phyloP scores from a whole-genome alignment of 2,113 vertebrate genomes.

The Catharus minimus region DNA sequence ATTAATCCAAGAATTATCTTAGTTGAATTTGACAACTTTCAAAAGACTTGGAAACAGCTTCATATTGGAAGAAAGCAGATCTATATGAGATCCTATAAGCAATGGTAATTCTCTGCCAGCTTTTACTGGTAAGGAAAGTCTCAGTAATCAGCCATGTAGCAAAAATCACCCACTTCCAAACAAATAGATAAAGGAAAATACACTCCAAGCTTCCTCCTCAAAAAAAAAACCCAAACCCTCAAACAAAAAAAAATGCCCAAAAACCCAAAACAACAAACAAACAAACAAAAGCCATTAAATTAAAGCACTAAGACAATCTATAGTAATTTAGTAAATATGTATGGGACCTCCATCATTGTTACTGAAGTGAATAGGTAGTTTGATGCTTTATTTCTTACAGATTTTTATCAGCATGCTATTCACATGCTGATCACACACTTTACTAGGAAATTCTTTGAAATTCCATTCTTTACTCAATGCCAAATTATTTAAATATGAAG shows the following conservation, averaged over 20 bases:
- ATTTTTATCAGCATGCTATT: background rate
- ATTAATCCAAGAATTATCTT: background rate
- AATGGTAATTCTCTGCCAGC: background rate
- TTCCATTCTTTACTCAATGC: background rate
- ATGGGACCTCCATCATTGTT: background rate
- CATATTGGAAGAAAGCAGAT: background rate
- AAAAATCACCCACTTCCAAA: background rate
- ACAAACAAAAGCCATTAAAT: background rate
- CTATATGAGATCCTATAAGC: background rate
- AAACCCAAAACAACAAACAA: too few relatives aligned
- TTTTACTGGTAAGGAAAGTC: background rate
- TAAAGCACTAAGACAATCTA: background rate
- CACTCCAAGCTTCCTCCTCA: background rate
- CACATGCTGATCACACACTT: background rate
- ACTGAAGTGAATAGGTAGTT: background rate
- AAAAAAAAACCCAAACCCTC: too few relatives aligned
- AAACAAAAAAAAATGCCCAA: too few relatives aligned
- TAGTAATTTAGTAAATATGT: background rate
- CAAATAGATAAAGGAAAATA: background rate
- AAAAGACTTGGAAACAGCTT: background rate
- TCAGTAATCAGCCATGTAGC: background rate
- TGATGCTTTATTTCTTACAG: background rate
- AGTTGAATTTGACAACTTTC: background rate
- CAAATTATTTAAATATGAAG: constrained; percentile 16
- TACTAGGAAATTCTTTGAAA: background rate